These are phyloP conservation scores for Holacanthella duospinosa DNA, from an alignment of 2,888 invertebrate species.

Conservation along the genomic window DNA sequence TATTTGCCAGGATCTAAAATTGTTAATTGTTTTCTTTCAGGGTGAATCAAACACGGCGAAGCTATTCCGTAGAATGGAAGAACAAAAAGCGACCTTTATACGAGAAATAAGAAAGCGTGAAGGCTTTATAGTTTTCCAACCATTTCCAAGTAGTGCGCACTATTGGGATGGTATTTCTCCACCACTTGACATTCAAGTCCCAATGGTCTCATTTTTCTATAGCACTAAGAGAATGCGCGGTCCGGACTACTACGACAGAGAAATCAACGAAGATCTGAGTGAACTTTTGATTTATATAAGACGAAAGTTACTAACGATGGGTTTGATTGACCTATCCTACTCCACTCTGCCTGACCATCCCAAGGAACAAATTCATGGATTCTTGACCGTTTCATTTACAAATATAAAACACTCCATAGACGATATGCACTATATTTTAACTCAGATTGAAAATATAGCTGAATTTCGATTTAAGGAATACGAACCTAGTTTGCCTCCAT, in stretches of 20 bases:
- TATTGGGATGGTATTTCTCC: too few relatives aligned
- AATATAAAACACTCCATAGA: background rate
- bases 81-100: too few relatives aligned
- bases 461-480: background rate
- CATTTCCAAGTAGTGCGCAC: too few relatives aligned
- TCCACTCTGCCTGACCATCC: background rate
- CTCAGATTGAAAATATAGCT: background rate
- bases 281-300: background rate
- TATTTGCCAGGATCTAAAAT: too few relatives aligned
- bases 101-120: too few relatives aligned
- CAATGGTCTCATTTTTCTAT: slow-evolving; percentile 2
- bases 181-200: too few relatives aligned
- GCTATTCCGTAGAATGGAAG: too few relatives aligned
- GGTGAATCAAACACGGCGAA: too few relatives aligned
- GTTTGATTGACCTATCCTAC: background rate
- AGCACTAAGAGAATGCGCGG: background rate
- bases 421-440: background rate
- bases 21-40: too few relatives aligned
- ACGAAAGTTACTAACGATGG: background rate
- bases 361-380: background rate
- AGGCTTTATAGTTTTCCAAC: too few relatives aligned
- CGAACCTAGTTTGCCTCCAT: background rate
- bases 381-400: background rate
- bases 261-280: background rate
- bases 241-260: too few relatives aligned